Percentiles rank a stretch among this genome's conserved stretches.
Conservation (phyloP, 1,140 invertebrate genomes). For the Microplitis demolitor region DNA sequence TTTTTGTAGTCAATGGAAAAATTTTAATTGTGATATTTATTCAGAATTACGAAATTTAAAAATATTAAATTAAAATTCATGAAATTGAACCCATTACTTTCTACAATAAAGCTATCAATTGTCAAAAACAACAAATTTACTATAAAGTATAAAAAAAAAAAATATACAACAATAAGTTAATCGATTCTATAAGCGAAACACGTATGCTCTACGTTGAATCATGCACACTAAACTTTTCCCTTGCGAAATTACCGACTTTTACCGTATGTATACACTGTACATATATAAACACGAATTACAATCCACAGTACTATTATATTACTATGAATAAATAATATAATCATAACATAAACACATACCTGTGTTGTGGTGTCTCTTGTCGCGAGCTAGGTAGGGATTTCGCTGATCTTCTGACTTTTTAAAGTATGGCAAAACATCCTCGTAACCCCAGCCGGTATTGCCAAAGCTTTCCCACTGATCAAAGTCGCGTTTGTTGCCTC, state of each 20-base stretch:
- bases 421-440: conserved; percentile 87
- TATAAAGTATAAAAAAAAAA: not conserved
- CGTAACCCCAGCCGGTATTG: conserved; percentile 87
- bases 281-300: not conserved
- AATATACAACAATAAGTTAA: not conserved
- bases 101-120: too few species aligned
- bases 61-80: too few species aligned
- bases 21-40: too few species aligned
- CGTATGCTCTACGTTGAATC: not conserved
- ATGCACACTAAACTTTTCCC: not conserved
- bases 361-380: conserved; percentile 71
- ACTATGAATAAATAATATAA: not conserved
- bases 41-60: too few species aligned
- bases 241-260: not conserved
- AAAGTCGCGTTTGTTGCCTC: conserved; percentile 88
- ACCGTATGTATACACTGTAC: not conserved
- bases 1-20: too few species aligned
- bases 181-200: not conserved
- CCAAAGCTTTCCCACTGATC: conserved; percentile 89
- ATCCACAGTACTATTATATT: not conserved
- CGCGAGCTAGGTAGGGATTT: conserved; percentile 78
- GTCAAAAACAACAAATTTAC: too few species aligned
- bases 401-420: conserved; percentile 84
- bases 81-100: too few species aligned
- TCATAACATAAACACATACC: conserved; percentile 57